A percentile compares a stretch with the other conserved stretches of the same genome.
These are phyloP conservation scores for Cylloceria caligata DNA, from an alignment of 2,888 invertebrate genomes.

Conservation along the genomic window DNA sequence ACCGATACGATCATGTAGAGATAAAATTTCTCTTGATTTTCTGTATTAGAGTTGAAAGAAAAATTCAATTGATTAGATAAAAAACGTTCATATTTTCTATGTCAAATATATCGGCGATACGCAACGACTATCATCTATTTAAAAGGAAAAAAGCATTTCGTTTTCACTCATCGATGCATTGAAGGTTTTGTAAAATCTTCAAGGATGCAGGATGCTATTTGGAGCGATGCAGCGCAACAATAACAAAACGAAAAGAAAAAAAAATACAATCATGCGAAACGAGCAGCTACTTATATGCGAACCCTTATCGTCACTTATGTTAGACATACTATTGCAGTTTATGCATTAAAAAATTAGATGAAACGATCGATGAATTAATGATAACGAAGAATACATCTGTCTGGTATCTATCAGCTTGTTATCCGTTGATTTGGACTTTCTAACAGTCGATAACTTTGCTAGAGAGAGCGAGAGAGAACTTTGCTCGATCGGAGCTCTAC, in stretches of 20 bases:
- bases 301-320: slow-evolving; percentile 20
- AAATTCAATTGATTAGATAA: not conserved
- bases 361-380: slow-evolving; percentile 19
- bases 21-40: slow-evolving; percentile 92
- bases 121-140: not conserved
- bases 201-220: slow-evolving; percentile 59
- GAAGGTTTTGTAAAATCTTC: slow-evolving; percentile 19
- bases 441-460: slow-evolving; percentile 26
- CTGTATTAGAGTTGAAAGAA: slow-evolving; percentile 85
- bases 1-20: slow-evolving; percentile 93
- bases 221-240: slow-evolving; percentile 56
- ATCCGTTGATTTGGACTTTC: not conserved
- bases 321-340: slow-evolving; percentile 23
- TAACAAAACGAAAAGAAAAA: slow-evolving; percentile 21
- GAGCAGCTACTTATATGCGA: slow-evolving; percentile 55
- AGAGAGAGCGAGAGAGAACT: too few relatives aligned
- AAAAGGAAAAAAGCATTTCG: slow-evolving; percentile 10
- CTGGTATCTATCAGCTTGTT: too few relatives aligned
- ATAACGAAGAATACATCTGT: not conserved
- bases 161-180: slow-evolving; percentile 31
- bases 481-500: not conserved
- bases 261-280: slow-evolving; percentile 63
- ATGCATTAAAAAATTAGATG: slow-evolving; percentile 2
- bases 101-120: not conserved
- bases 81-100: not conserved